A percentile compares a stretch with the other conserved stretches of the same genome.
These are phyloP conservation scores for Leptinotarsa undecemlineata DNA, from an alignment of 1,140 invertebrate genomes.

Conservation along the genomic window DNA sequence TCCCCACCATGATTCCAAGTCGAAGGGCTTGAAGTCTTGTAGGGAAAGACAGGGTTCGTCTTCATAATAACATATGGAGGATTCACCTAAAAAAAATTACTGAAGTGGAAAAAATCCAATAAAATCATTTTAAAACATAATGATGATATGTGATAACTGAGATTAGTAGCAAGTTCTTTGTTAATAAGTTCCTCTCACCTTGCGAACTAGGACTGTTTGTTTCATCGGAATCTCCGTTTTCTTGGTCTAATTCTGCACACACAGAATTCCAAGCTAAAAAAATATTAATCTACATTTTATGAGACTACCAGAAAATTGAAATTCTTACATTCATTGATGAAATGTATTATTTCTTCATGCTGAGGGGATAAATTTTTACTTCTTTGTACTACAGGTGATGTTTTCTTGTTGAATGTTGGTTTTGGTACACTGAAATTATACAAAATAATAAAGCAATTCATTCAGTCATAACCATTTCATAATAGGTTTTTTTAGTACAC, in stretches of 20 bases:
- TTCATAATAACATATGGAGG: constrained; percentile 68
- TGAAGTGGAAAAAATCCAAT: background rate
- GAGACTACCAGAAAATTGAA: constrained; percentile 11
- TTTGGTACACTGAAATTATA: constrained; percentile 54
- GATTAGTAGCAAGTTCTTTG: no score
- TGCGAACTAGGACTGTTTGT: constrained; percentile 7
- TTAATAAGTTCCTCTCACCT: background rate
- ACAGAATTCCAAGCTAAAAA: constrained; percentile 48
- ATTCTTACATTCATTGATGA: constrained; percentile 51
- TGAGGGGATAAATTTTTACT: constrained; percentile 54
- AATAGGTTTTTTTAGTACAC: no score
- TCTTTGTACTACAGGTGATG: constrained; percentile 46
- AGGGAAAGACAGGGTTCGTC: constrained; percentile 69
- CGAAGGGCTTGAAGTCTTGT: constrained; percentile 82
- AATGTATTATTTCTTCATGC: constrained; percentile 59
- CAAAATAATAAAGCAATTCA: background rate
- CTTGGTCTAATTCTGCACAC: constrained; percentile 41
- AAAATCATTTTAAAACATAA: background rate
- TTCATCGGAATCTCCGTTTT: constrained; percentile 30
- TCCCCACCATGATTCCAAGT: constrained; percentile 87
- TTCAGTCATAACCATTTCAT: background rate
- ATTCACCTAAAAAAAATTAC: constrained; percentile 34
- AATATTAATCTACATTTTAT: constrained; percentile 8
- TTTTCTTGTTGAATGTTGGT: constrained; percentile 57
- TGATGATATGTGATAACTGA: no score